These are phyloP conservation scores for Caenorhabditis wallacei DNA, from an alignment of 2,888 invertebrate species.

Conservation along the genomic window DNA sequence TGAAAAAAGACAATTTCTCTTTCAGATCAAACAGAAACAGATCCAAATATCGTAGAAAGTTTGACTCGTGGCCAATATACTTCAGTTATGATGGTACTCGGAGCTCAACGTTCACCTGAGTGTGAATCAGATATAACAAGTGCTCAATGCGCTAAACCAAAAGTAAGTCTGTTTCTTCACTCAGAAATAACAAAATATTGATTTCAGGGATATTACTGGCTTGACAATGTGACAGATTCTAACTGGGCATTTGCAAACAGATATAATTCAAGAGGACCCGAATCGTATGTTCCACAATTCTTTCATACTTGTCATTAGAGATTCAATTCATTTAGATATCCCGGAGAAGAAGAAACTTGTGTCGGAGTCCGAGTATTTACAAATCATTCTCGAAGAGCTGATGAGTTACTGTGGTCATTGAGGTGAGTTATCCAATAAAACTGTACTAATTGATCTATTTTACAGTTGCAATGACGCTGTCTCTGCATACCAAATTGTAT, in stretches of 20 bases:
- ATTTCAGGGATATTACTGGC: conserved; percentile 14
- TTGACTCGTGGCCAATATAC: background rate
- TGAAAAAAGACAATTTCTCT: background rate
- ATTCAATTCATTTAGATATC: background rate
- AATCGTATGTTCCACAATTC: conserved; percentile 29
- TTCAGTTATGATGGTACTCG: conserved; percentile 43
- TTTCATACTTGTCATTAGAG: no score
- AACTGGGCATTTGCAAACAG: conserved; percentile 36
- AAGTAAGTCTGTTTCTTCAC: conserved; percentile 3
- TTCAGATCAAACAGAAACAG: conserved; percentile 42
- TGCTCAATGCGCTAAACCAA: background rate
- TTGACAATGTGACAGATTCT: conserved; percentile 3
- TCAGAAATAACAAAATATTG: background rate
- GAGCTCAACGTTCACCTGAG: conserved; percentile 16
- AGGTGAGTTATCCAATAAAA: conserved; percentile 9
- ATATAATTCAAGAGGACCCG: conserved; percentile 22
- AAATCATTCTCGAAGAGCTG: conserved; percentile 11
- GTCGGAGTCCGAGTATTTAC: conserved; percentile 45
- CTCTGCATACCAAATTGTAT: conserved; percentile 27
- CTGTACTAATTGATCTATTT: background rate
- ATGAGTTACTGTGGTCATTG: conserved; percentile 41
- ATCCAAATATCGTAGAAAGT: conserved; percentile 14
- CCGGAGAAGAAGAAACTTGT: conserved; percentile 32
- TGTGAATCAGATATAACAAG: background rate
- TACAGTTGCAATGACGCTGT: conserved; percentile 42